Percentiles rank a stretch among this genome's conserved stretches.
phyloP scores from a whole-genome alignment of 1,140 invertebrate species.

The Lordiphosa stackelbergi region DNA sequence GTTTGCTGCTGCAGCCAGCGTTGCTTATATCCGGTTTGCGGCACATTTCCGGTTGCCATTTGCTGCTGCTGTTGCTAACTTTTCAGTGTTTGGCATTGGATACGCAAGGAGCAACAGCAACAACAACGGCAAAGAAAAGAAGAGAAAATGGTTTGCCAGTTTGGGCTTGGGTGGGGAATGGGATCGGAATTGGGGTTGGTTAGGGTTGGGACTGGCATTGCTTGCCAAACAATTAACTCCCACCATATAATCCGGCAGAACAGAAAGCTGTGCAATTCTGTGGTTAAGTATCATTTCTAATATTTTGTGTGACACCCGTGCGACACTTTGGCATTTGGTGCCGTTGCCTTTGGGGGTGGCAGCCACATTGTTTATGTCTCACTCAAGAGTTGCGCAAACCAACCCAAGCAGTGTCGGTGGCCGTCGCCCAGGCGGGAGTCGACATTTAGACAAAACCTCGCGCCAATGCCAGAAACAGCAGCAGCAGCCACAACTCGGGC shows the following conservation, averaged over 20 bases:
- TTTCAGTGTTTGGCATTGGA: conserved; percentile 47
- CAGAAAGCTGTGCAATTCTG: conserved; percentile 68
- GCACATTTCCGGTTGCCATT: conserved; percentile 71
- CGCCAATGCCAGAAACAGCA: conserved; percentile 27
- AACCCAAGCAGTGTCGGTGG: conserved; percentile 20
- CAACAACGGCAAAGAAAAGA: conserved; percentile 11
- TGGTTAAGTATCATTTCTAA: conserved; percentile 76
- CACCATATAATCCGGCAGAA: conserved; percentile 5
- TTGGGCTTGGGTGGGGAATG: too few species aligned
- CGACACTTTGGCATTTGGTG: conserved; percentile 67
- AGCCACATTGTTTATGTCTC: conserved; percentile 65
- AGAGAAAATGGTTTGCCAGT: conserved; percentile 15
- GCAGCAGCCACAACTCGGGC: conserved; percentile 33
- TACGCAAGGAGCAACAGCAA: conserved; percentile 11
- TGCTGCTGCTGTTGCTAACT: conserved; percentile 51
- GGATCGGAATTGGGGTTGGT: not conserved
- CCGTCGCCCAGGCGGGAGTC: conserved; percentile 8
- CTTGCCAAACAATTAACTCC: conserved; percentile 58
- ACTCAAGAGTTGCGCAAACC: conserved; percentile 53
- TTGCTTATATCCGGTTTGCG: conserved; percentile 67
- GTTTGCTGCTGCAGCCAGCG: conserved; percentile 38
- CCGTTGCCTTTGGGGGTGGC: conserved; percentile 17
- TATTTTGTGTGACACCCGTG: conserved; percentile 72
- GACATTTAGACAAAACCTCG: conserved; percentile 51
- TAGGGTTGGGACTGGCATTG: conserved; percentile 3